These are phyloP conservation scores for Pristionchus fissidentatus DNA, from an alignment of 2,888 invertebrate species.

Conservation along the genomic window DNA sequence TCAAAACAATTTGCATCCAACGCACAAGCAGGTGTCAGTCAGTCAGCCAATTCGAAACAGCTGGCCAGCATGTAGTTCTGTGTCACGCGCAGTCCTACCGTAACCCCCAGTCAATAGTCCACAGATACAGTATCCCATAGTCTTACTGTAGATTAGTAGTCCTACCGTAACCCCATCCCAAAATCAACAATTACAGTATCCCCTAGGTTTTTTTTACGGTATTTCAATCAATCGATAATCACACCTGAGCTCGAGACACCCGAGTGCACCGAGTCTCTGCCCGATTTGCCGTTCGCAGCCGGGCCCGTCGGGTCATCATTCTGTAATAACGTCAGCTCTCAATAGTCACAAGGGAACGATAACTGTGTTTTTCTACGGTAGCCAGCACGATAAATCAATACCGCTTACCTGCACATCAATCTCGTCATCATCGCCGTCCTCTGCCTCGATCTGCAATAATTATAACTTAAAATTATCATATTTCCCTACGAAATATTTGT, in stretches of 20 bases:
- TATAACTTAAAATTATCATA: background rate
- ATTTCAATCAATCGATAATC: background rate
- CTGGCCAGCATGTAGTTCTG: background rate
- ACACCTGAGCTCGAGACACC: background rate
- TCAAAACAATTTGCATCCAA: background rate
- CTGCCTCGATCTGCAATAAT: conserved; percentile 22
- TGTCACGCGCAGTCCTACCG: background rate
- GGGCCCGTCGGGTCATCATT: conserved; percentile 41
- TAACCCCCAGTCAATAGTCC: background rate
- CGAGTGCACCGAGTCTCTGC: conserved; percentile 42
- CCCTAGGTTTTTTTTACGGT: background rate
- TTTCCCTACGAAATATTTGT: too few species aligned
- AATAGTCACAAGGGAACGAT: background rate
- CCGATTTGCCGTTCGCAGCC: conserved; percentile 33
- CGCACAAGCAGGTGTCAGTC: background rate
- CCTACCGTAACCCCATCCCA: background rate
- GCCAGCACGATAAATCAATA: background rate
- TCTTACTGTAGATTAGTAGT: background rate
- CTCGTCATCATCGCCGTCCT: conserved; percentile 19
- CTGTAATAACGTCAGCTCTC: conserved; percentile 1
- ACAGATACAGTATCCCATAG: background rate
- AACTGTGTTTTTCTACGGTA: background rate
- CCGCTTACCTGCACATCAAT: conserved; percentile 43
- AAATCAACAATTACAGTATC: background rate
- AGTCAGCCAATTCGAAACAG: background rate